These are phyloP conservation scores for Boleophthalmus pectinirostris DNA, from an alignment of 2,113 vertebrate genomes.

Conservation along the genomic window DNA sequence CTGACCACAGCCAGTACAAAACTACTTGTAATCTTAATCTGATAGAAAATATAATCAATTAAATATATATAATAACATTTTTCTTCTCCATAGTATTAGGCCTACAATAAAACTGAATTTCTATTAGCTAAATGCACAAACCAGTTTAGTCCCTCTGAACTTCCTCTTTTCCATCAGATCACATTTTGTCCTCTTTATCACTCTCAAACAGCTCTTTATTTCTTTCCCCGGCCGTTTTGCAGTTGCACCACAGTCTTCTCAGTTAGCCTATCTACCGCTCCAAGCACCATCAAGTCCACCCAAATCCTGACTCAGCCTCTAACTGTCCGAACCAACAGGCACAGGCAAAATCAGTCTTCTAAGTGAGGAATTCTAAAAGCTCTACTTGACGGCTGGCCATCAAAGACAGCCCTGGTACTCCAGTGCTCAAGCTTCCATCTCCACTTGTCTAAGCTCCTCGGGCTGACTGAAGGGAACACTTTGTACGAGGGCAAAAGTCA, in stretches of 20 bases:
- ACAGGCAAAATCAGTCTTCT: constrained; percentile 18
- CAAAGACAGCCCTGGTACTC: constrained; percentile 50
- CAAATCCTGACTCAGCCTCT: constrained; percentile 30
- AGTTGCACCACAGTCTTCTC: constrained; percentile 23
- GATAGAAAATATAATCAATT: neutral
- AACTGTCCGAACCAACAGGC: constrained; percentile 38
- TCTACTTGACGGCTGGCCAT: constrained; percentile 62
- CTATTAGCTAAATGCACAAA: neutral
- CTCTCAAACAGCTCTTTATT: constrained; percentile 17
- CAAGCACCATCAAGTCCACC: constrained; percentile 54
- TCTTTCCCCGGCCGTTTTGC: constrained; percentile 28
- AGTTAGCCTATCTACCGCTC: constrained; percentile 41
- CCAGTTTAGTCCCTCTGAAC: neutral
- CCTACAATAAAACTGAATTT: neutral
- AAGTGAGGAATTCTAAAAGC: constrained; percentile 63
- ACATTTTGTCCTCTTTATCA: constrained; percentile 47
- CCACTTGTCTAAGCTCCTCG: constrained; percentile 40
- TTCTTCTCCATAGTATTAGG: neutral
- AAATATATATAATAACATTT: neutral
- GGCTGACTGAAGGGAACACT: constrained; percentile 54
- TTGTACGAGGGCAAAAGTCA: constrained; percentile 17
- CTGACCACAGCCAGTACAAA: no score
- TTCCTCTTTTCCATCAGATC: constrained; percentile 6
- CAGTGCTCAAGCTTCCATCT: constrained; percentile 63
- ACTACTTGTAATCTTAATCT: no score